These are phyloP conservation scores for Pyrgilauda ruficollis DNA, from an alignment of 2,113 vertebrate genomes.

Conservation along the genomic window DNA sequence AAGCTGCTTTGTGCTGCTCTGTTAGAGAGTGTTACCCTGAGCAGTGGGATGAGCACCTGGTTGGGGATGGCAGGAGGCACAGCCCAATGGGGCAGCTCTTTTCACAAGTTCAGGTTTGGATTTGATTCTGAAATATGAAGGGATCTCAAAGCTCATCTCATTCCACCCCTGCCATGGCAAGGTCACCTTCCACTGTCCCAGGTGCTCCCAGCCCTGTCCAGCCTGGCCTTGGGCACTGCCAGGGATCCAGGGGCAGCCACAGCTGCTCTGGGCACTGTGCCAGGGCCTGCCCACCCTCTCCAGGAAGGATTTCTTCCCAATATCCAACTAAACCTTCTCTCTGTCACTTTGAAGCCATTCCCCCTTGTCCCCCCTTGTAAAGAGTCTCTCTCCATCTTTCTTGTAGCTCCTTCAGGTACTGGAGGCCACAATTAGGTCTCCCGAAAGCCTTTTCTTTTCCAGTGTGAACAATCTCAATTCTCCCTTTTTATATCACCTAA, in stretches of 20 bases:
- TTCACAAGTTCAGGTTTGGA: not conserved
- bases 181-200: rapidly evolving
- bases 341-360: not conserved
- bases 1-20: not conserved
- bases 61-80: not conserved
- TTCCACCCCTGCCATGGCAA: not conserved
- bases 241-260: not conserved
- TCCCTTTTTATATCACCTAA: not conserved
- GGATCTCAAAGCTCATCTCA: not conserved
- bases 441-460: not conserved
- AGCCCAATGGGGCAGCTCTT: not conserved
- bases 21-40: not conserved
- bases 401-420: not conserved
- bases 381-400: not conserved
- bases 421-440: not conserved
- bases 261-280: not conserved
- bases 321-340: not conserved
- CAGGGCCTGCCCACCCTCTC: not conserved
- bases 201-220: rapidly evolving
- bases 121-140: not conserved
- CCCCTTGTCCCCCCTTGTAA: not conserved
- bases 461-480: not conserved
- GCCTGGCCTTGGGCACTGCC: rapidly evolving
- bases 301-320: not conserved
- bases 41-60: not conserved